Evolutionary conservation across 2,888 invertebrate genomes (phyloP).

Genomic region (Molanna angustata): DNA sequence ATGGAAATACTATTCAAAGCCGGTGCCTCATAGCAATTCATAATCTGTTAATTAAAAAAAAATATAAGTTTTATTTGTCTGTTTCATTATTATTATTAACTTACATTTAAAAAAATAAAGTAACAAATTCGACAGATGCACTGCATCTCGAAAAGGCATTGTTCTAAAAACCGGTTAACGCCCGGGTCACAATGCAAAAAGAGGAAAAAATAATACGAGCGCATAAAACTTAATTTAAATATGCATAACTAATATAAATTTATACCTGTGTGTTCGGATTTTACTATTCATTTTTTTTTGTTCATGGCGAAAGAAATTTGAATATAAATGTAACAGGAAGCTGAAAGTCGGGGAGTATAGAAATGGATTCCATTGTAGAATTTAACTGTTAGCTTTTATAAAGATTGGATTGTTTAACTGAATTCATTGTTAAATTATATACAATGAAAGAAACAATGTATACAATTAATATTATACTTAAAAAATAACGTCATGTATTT

Average conservation of each 20-base stretch:
- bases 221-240: constrained; percentile 25
- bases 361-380: neutral
- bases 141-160: constrained; percentile 11
- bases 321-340: constrained; percentile 29
- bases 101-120: too few species aligned
- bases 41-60: too few species aligned
- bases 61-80: too few species aligned
- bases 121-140: constrained; percentile 17
- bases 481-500: too few species aligned
- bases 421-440: neutral
- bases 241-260: constrained; percentile 27
- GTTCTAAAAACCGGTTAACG: constrained; percentile 27
- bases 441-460: neutral
- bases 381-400: neutral
- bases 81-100: too few species aligned
- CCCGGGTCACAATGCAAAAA: constrained; percentile 8
- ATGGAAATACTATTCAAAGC: too few species aligned
- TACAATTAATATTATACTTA: neutral
- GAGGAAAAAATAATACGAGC: constrained; percentile 5
- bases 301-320: constrained; percentile 16
- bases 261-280: constrained; percentile 26
- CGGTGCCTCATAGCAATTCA: too few species aligned
- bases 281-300: constrained; percentile 1
- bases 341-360: neutral
- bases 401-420: neutral